Conservation (phyloP, 2,888 invertebrate genomes). For the Chrysolina oricalcia region DNA sequence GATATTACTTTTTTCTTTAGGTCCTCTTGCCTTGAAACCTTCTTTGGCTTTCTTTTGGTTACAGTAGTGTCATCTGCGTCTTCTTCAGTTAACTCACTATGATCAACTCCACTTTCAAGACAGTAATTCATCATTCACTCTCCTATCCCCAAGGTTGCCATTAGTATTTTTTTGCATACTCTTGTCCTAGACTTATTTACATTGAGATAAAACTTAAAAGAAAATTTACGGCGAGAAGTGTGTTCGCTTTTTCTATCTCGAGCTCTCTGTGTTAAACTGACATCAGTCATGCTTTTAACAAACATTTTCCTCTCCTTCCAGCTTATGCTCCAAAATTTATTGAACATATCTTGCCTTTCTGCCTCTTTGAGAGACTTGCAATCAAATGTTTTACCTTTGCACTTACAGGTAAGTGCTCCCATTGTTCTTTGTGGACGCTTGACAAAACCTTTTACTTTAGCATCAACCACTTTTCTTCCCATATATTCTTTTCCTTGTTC, state of each 20-base stretch:
- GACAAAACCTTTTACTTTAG: constrained; percentile 16
- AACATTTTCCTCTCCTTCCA: constrained; percentile 13
- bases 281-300: constrained; percentile 23
- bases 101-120: constrained; percentile 6
- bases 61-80: background rate
- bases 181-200: constrained; percentile 8
- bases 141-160: constrained; percentile 12
- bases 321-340: constrained; percentile 10
- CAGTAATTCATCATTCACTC: constrained; percentile 15
- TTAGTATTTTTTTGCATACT: constrained; percentile 7
- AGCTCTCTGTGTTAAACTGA: constrained; percentile 13
- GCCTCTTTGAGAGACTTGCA: constrained; percentile 4
- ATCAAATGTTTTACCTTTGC: constrained; percentile 12
- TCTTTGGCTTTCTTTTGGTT: constrained; percentile 11
- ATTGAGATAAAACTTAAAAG: constrained; percentile 8
- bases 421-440: constrained; percentile 12
- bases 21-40: constrained; percentile 19
- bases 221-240: constrained; percentile 17
- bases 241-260: constrained; percentile 15
- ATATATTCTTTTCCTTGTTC: background rate
- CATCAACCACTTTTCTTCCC: background rate
- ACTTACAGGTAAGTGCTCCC: constrained; percentile 22
- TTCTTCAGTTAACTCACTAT: constrained; percentile 14
- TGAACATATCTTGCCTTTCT: constrained; percentile 1
- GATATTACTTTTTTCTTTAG: constrained; percentile 1